phyloP scores from a whole-genome alignment of 2,888 invertebrate species.

The Crocallis elinguaria region DNA sequence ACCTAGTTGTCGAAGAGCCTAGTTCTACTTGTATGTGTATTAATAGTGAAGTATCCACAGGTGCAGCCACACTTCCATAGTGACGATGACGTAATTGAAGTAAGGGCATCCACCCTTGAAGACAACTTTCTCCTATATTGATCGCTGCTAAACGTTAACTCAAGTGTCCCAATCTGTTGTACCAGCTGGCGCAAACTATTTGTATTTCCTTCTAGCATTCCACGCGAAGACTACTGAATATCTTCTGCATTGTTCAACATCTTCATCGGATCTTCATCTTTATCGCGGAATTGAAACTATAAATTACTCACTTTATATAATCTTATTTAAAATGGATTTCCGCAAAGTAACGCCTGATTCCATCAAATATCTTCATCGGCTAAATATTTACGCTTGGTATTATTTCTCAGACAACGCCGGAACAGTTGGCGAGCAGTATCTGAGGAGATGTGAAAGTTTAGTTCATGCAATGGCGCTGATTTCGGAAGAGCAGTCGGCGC shows the following conservation, averaged over 20 bases:
- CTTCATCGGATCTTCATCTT: too few relatives aligned
- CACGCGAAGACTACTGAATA: not conserved
- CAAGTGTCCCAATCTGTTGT: constrained; percentile 15
- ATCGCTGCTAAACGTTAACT: constrained; percentile 35
- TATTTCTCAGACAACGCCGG: constrained; percentile 66
- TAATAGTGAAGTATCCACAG: constrained; percentile 35
- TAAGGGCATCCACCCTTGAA: constrained; percentile 50
- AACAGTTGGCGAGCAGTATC: constrained; percentile 83
- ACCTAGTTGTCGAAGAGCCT: constrained; percentile 41
- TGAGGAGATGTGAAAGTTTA: constrained; percentile 88
- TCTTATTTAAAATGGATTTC: too few relatives aligned
- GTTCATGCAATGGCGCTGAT: constrained; percentile 81
- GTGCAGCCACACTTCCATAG: constrained; percentile 41
- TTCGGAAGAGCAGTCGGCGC: constrained; percentile 80
- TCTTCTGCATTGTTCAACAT: constrained; percentile 4
- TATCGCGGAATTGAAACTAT: too few relatives aligned
- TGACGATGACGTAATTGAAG: constrained; percentile 49
- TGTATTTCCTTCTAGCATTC: constrained; percentile 1
- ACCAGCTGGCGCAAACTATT: constrained; percentile 6
- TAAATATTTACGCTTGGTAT: constrained; percentile 11
- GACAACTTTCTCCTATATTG: constrained; percentile 43
- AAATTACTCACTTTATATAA: too few relatives aligned
- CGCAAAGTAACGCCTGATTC: too few relatives aligned
- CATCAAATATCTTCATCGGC: too few relatives aligned
- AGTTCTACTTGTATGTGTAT: constrained; percentile 35